phyloP scores from a whole-genome alignment of 2,797 vertebrate genomes.

The Acanthurus leucopareius region DNA sequence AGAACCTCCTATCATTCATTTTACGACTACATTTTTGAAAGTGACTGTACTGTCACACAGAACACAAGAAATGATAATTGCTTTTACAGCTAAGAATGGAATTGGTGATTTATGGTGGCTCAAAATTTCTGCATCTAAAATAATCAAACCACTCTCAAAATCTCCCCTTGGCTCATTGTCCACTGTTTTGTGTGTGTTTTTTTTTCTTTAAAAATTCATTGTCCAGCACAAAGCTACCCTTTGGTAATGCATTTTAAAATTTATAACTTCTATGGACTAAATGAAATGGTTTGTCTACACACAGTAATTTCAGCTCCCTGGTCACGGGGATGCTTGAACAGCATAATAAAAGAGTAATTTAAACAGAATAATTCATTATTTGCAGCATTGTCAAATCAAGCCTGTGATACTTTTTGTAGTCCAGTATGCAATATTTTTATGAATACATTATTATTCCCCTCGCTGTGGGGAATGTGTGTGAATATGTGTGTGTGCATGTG shows the following conservation, averaged over 20 bases:
- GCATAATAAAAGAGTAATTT: conserved; percentile 53
- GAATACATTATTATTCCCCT: conserved; percentile 25
- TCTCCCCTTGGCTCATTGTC: not conserved
- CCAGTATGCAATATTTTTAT: conserved; percentile 30
- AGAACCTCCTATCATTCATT: not conserved
- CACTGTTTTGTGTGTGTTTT: not conserved
- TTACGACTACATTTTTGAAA: not conserved
- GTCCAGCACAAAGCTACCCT: conserved; percentile 8
- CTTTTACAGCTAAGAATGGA: not conserved
- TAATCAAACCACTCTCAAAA: conserved; percentile 13
- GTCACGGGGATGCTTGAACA: conserved; percentile 37
- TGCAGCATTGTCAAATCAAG: conserved; percentile 44
- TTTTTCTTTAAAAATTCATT: conserved; percentile 16
- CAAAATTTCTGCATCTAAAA: not conserved
- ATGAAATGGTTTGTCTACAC: conserved; percentile 40
- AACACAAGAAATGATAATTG: not conserved
- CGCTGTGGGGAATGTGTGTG: too few relatives aligned
- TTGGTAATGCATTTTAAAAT: conserved; percentile 22
- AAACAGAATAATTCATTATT: conserved; percentile 68
- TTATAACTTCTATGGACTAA: conserved; percentile 1
- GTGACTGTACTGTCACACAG: not conserved
- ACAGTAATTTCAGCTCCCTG: conserved; percentile 22
- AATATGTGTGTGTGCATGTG: not conserved
- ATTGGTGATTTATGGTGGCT: conserved; percentile 9
- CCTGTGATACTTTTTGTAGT: conserved; percentile 39